phyloP scores from a whole-genome alignment of 37 sponge, comb jelly and placozoan species.

The Diacarnus erythraeanus region DNA sequence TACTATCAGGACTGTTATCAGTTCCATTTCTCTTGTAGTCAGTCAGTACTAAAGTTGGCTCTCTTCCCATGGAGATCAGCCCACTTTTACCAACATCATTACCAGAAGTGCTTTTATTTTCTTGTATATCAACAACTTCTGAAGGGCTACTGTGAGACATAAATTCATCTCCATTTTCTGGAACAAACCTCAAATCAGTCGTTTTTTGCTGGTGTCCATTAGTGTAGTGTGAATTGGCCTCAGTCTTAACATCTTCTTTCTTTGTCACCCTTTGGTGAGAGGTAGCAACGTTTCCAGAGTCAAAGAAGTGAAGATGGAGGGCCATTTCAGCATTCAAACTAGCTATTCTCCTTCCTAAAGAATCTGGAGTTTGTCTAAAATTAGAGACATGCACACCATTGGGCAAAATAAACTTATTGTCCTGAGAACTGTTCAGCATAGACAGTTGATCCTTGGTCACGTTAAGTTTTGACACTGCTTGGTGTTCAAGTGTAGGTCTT shows the following conservation, averaged over 20 bases:
- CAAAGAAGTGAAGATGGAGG: neutral
- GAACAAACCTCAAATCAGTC: neutral
- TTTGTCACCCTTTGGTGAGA: neutral
- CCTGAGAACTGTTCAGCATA: neutral
- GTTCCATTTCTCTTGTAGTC: neutral
- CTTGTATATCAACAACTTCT: too few species aligned
- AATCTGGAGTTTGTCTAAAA: too few species aligned
- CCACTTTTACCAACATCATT: too few species aligned
- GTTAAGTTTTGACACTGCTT: neutral
- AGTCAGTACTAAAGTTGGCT: conserved; percentile 2
- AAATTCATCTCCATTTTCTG: neutral
- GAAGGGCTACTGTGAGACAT: neutral
- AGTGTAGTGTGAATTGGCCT: too few species aligned
- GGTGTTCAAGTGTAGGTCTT: neutral
- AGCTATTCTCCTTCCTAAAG: neutral
- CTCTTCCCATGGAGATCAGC: too few species aligned
- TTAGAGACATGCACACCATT: conserved; percentile 14
- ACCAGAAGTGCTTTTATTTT: neutral
- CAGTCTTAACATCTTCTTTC: neutral
- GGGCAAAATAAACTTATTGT: neutral
- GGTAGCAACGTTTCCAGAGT: neutral
- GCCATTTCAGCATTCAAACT: conserved; percentile 16
- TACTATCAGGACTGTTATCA: neutral
- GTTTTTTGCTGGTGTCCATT: neutral
- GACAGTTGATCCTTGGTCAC: neutral